phyloP scores from a whole-genome alignment of 2,113 vertebrate species.

The Megaceryle torquata region DNA sequence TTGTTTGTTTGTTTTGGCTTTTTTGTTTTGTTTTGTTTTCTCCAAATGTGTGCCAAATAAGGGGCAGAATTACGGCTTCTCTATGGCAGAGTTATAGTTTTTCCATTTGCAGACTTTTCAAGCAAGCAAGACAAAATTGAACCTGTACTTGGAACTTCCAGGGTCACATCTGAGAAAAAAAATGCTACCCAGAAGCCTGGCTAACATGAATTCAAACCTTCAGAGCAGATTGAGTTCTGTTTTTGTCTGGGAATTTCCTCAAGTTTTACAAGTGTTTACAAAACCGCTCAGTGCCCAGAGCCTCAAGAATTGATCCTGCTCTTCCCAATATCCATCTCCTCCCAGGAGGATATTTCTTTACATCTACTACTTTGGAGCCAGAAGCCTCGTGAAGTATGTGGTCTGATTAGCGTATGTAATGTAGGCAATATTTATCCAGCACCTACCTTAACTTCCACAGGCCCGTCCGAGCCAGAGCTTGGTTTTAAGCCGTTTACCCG shows the following conservation, averaged over 20 bases:
- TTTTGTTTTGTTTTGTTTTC: not conserved
- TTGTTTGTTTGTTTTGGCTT: not conserved
- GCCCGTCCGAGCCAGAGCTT: not conserved
- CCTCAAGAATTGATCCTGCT: not conserved
- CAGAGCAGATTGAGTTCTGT: not conserved
- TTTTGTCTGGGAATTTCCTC: conserved; percentile 48
- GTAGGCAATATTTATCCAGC: not conserved
- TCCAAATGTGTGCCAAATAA: not conserved
- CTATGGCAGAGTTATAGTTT: not conserved
- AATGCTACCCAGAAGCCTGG: not conserved
- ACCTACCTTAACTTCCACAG: conserved; percentile 24
- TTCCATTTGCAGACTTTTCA: not conserved
- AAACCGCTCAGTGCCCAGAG: not conserved
- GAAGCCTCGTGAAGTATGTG: not conserved
- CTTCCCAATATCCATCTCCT: not conserved
- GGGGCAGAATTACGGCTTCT: not conserved
- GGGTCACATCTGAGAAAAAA: not conserved
- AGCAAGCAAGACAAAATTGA: not conserved
- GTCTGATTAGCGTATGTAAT: not conserved
- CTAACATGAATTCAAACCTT: not conserved
- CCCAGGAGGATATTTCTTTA: not conserved
- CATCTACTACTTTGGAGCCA: not conserved
- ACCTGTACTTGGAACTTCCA: not conserved
- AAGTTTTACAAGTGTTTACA: not conserved
- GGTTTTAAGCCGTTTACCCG: not conserved